Percentiles rank a stretch among this genome's conserved stretches.
phyloP scores from a whole-genome alignment of 30 jellyfish, hydroid and myxozoan species.

The Hydractinia symbiolongicarpus region DNA sequence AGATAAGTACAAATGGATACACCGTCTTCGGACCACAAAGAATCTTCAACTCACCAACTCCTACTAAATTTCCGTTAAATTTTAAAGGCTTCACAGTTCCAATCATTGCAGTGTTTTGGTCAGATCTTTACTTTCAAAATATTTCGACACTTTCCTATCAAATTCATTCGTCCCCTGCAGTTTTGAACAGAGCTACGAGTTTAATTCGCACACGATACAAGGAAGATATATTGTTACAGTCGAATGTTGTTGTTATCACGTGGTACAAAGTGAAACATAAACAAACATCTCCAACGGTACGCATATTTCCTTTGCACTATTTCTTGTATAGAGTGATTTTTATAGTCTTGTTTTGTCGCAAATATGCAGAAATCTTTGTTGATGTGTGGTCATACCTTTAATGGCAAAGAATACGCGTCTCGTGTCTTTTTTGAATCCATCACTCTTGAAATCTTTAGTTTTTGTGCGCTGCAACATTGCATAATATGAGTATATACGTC shows the following conservation, averaged over 20 bases:
- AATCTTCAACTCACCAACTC: neutral
- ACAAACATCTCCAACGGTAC: too few species aligned
- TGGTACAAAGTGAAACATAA: slow-evolving; percentile 1
- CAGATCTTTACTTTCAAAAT: slow-evolving; percentile 1
- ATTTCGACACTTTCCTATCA: neutral
- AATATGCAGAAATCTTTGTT: too few species aligned
- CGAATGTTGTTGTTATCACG: neutral
- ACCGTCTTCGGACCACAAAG: neutral
- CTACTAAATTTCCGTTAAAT: neutral
- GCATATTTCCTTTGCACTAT: too few species aligned
- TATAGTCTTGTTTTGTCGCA: too few species aligned
- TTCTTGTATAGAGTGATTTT: too few species aligned
- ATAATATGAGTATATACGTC: too few species aligned
- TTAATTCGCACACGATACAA: neutral
- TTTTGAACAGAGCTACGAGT: neutral
- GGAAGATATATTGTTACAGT: neutral
- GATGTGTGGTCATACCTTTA: too few species aligned
- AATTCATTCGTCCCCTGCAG: neutral
- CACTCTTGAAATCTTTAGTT: too few species aligned
- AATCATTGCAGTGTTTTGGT: slow-evolving; percentile 8
- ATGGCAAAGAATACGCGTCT: too few species aligned
- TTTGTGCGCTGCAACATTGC: too few species aligned
- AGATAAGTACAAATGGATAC: slow-evolving; percentile 2
- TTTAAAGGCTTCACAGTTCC: neutral
- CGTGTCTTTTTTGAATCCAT: too few species aligned